Base-by-base conservation (phyloP, 2,888 invertebrate species). In the Gandaritis pyraliata region DNA sequence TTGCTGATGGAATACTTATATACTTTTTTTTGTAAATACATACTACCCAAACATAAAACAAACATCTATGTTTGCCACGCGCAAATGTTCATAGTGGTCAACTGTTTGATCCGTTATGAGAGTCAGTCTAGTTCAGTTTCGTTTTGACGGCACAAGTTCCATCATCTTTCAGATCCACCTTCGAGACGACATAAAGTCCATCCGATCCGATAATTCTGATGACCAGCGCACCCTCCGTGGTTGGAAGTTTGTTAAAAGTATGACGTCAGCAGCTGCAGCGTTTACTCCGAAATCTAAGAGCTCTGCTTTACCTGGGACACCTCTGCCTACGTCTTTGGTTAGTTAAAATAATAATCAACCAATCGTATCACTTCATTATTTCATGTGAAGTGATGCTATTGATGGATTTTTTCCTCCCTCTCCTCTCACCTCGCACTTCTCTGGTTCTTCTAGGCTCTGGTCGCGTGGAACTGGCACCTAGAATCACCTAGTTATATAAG, bases 321-420 rank as follows among this genome's bases (percentile, higher is more conserved):
- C 90, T 0, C 58, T 85, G 58, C 90, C 90, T 7, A 79, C 73
- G 41, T 81, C 82, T 67, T 84, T 85, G 80, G 88, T 87, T 70
- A 60, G 48, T 46, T 5, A 23, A 5, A 6, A 6, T 0, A 23
- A 23, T 23, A 5, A 23, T 23, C 23, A 23, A 23, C 6, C 23
- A 23, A 23, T 23, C 6, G 23, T 23, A 23, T 23, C 23, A 23
- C 23, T n/a, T 39, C 39, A 33, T 33, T 36, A 4, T 39, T 39
- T 39, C 10, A 39, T n/a, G 4, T 12, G n/a, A 1, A 1, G 12
- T 39, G 4, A 46, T 18, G 11, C 29, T 36, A 49, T 8, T 36
- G 7, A 15, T 49, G 2, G 2, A 4, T 4, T 29, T 29, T 29
- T 29, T 4, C 29, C 29, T n/a, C n/a, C n/a, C n/a, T n/a, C n/a